These are phyloP conservation scores for Polyommatus iphigenia DNA, from an alignment of 2,888 invertebrate species.

Conservation along the genomic window DNA sequence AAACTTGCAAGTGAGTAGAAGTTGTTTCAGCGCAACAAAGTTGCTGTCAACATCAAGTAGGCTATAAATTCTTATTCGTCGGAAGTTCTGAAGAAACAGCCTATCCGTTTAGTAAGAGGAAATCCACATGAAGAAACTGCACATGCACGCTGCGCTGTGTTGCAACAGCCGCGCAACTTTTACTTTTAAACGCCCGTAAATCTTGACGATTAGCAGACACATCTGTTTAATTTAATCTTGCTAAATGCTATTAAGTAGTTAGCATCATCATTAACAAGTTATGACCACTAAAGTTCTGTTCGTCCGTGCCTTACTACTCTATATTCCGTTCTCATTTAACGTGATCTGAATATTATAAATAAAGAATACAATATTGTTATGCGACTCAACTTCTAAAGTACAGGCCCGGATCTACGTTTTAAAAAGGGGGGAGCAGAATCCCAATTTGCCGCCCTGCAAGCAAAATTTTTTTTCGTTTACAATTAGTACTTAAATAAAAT, in stretches of 20 bases:
- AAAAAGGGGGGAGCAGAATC: too few relatives aligned
- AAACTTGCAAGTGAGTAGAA: too few relatives aligned
- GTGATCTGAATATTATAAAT: too few relatives aligned
- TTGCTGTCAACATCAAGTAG: background rate
- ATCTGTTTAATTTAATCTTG: background rate
- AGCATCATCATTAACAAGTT: background rate
- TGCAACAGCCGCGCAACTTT: conserved; percentile 10
- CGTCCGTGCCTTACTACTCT: too few relatives aligned
- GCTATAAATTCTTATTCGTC: background rate
- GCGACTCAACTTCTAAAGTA: too few relatives aligned
- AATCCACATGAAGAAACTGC: conserved; percentile 12
- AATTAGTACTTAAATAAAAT: too few relatives aligned
- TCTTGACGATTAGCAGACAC: background rate
- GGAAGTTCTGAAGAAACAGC: background rate
- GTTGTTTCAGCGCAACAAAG: background rate
- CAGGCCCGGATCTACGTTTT: too few relatives aligned
- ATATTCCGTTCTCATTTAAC: too few relatives aligned
- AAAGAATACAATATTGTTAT: too few relatives aligned
- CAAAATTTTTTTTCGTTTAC: too few relatives aligned
- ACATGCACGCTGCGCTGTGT: background rate
- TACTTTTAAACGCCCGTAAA: conserved; percentile 22
- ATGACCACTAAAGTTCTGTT: background rate
- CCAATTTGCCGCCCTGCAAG: too few relatives aligned
- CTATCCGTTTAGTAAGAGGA: background rate
- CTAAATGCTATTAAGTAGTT: background rate